phyloP scores from a whole-genome alignment of 2,797 vertebrate species.

The Lates japonicus region DNA sequence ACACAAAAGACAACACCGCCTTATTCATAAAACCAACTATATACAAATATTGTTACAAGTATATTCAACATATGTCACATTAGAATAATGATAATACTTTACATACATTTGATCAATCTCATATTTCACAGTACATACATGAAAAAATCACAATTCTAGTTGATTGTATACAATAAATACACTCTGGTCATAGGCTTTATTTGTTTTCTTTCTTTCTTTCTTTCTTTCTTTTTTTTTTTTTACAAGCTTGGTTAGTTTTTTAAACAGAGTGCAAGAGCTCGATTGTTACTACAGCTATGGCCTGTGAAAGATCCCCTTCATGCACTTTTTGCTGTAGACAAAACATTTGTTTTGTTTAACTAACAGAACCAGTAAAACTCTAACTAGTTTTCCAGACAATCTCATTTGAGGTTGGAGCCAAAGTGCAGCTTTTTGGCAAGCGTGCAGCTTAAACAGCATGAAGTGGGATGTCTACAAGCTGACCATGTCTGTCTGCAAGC shows the following conservation, averaged over 20 bases:
- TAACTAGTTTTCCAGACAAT: not conserved
- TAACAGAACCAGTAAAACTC: slow-evolving; percentile 9
- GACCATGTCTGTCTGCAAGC: slow-evolving; percentile 34
- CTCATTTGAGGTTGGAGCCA: not conserved
- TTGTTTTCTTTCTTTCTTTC: not conserved
- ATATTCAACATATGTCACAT: slow-evolving; percentile 79
- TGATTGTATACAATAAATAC: slow-evolving; percentile 79
- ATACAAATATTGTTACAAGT: slow-evolving; percentile 82
- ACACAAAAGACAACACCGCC: not conserved
- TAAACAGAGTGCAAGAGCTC: slow-evolving; percentile 69
- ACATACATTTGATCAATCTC: slow-evolving; percentile 67
- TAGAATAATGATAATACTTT: slow-evolving; percentile 67
- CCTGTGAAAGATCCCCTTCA: slow-evolving; percentile 11
- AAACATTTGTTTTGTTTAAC: not conserved
- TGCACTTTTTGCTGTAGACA: not conserved
- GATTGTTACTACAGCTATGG: slow-evolving; percentile 47
- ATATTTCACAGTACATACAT: slow-evolving; percentile 80
- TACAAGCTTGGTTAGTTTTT: slow-evolving; percentile 68
- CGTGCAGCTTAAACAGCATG: slow-evolving; percentile 8
- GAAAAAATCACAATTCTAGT: slow-evolving; percentile 74
- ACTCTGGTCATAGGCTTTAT: slow-evolving; percentile 63
- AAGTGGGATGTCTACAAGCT: slow-evolving; percentile 18
- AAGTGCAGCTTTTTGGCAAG: slow-evolving; percentile 36
- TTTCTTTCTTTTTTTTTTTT: slow-evolving; percentile 25
- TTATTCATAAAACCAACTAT: slow-evolving; percentile 84